phyloP scores from a whole-genome alignment of 2,888 invertebrate species.

The Stenoptilia bipunctidactyla region DNA sequence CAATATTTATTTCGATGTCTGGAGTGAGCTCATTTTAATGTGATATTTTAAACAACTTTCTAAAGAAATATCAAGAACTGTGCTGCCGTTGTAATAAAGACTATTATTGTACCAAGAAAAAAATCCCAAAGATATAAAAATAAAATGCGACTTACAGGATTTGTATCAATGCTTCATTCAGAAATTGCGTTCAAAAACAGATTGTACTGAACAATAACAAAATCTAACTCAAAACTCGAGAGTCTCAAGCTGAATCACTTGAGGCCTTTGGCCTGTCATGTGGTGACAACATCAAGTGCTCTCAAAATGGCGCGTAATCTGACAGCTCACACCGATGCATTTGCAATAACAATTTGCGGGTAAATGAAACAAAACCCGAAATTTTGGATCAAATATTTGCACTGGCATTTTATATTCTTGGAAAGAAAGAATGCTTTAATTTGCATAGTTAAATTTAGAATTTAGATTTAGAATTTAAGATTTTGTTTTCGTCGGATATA shows the following conservation, averaged over 20 bases:
- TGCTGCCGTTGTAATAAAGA: too few species aligned
- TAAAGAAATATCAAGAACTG: too few species aligned
- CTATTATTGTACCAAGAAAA: too few species aligned
- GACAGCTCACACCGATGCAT: constrained; percentile 7
- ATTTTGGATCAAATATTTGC: constrained; percentile 1
- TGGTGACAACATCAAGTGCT: constrained; percentile 49
- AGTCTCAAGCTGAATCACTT: constrained; percentile 33
- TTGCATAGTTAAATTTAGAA: too few species aligned
- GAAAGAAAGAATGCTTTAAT: constrained; percentile 5
- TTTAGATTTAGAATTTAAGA: too few species aligned
- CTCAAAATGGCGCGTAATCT: constrained; percentile 29
- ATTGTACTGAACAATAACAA: constrained; percentile 20
- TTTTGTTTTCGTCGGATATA: too few species aligned
- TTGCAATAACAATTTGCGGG: neutral
- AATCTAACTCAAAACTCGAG: constrained; percentile 12
- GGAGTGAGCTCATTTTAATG: too few species aligned
- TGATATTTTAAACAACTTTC: too few species aligned
- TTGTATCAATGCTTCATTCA: too few species aligned
- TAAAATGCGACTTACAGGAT: too few species aligned
- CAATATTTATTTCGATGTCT: too few species aligned
- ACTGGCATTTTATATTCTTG: constrained; percentile 9
- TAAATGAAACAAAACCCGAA: neutral
- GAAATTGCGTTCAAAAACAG: neutral
- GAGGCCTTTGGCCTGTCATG: constrained; percentile 49
- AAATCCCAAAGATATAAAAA: too few species aligned